These are phyloP conservation scores for Heliothis virescens DNA, from an alignment of 1,140 invertebrate genomes.

Conservation along the genomic window DNA sequence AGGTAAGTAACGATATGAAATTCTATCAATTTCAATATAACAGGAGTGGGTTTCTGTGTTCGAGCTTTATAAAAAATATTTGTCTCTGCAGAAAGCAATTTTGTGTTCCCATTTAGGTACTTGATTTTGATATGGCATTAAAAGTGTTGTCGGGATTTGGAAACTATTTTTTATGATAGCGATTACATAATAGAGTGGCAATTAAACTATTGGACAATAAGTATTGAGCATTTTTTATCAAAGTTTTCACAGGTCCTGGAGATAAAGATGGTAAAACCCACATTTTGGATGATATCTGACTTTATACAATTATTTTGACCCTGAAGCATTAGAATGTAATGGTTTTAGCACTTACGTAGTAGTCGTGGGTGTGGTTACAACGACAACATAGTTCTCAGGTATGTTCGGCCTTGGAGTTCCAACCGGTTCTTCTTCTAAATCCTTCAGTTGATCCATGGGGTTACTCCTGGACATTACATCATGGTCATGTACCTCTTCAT, in stretches of 20 bases:
- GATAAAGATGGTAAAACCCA: no score
- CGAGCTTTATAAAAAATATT: slow-evolving; percentile 29
- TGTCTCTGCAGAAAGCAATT: slow-evolving; percentile 12
- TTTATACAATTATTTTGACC: no score
- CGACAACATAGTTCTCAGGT: slow-evolving; percentile 73
- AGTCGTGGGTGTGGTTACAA: slow-evolving; percentile 68
- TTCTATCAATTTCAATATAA: slow-evolving; percentile 51
- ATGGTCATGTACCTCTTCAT: slow-evolving; percentile 51
- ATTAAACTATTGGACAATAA: no score
- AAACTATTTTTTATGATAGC: no score
- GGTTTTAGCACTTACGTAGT: slow-evolving; percentile 63
- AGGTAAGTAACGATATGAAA: slow-evolving; percentile 49
- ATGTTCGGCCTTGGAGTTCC: slow-evolving; percentile 68
- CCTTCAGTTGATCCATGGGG: slow-evolving; percentile 66
- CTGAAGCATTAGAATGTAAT: not conserved
- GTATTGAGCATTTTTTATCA: no score
- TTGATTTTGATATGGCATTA: not conserved
- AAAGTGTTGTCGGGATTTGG: no score
- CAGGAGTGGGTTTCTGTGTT: slow-evolving; percentile 37
- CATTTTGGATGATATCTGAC: no score
- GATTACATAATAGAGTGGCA: no score
- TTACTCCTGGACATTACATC: slow-evolving; percentile 65
- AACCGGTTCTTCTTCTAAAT: slow-evolving; percentile 77
- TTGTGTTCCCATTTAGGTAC: not conserved
- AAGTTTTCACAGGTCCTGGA: no score